These are phyloP conservation scores for Tenualosa thibaudeaui DNA, from an alignment of 2,797 vertebrate species.

Conservation along the genomic window DNA sequence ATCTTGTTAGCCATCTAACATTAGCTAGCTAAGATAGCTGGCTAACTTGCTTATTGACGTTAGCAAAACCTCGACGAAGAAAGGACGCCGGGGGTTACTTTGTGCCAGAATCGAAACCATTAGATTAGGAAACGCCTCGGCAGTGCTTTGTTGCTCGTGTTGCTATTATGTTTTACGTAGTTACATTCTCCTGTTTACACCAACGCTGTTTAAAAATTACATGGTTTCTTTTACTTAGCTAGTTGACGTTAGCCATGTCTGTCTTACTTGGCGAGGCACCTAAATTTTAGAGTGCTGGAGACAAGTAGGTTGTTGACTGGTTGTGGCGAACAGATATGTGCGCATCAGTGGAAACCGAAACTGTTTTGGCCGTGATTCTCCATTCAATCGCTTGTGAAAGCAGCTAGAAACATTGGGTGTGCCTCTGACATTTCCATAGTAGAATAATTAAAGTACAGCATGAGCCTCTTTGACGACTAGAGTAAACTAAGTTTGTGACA, in stretches of 20 bases:
- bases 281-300: neutral
- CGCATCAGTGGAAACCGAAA: neutral
- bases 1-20: slow-evolving; percentile 52
- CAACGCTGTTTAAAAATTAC: neutral
- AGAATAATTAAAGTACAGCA: neutral
- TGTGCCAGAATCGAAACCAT: neutral
- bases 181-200: neutral
- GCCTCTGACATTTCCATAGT: neutral
- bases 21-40: slow-evolving; percentile 46
- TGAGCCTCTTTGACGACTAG: no score
- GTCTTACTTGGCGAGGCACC: neutral
- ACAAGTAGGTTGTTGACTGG: neutral
- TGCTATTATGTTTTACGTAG: neutral
- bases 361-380: neutral
- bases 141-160: neutral
- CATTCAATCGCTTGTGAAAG: neutral
- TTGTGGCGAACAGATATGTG: neutral
- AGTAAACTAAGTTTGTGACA: no score
- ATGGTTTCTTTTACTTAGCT: neutral
- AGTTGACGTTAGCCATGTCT: neutral
- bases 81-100: neutral
- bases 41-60: slow-evolving; percentile 37
- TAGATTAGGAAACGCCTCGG: neutral
- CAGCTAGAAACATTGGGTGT: neutral
- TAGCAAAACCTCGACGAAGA: slow-evolving; percentile 34